Conservation (phyloP, 1,140 invertebrate species). For the honey bee (Apis mellifera) region Amel_HAv3.1 CM009935.2:12779001-12779500, state of each 20-base stretch:
- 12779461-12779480: too few relatives aligned
- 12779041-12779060: background rate
- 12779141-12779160: too few relatives aligned
- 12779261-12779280: background rate
- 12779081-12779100: too few relatives aligned
- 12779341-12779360: background rate
- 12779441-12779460: too few relatives aligned
- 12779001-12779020: too few relatives aligned
- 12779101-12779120: background rate
- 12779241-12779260: background rate
- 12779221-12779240: background rate
- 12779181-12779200: background rate
- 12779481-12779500: background rate
- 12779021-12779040: background rate
- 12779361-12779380: background rate
- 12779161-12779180: background rate
- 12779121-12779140: background rate
- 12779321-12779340: background rate
- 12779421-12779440: too few relatives aligned
- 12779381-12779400: slow-evolving; percentile 16
- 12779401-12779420: slow-evolving; percentile 49
- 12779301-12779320: slow-evolving; percentile 3
- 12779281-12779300: background rate
- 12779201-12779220: too few relatives aligned
- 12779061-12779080: background rate